Evolutionary conservation across 2,113 vertebrate genomes (phyloP), one percentile per base, ranked within the genome.

Genomic region (Zosterops hypoxanthus): DNA sequence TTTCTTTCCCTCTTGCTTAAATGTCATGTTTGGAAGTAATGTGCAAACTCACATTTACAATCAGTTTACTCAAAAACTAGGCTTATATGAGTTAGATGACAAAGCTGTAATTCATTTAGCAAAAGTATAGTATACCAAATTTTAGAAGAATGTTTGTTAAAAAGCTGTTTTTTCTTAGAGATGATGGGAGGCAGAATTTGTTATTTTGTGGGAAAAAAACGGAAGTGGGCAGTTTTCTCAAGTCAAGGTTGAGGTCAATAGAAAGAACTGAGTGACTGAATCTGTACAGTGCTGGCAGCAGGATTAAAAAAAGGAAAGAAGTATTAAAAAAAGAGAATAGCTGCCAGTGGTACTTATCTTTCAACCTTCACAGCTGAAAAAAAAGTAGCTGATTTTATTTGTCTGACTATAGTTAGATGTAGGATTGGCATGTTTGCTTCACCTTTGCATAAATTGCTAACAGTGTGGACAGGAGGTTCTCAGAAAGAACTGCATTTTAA

Each of bases 401-500:
- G 60, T 82, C 90, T 95, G 90, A 85, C 70, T 89, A 23, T 68
- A 85, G 95, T 91, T 84, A 50, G 87, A 78, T 88, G 80, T 88
- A 82, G 83, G 92, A 96, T 96, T 94, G 95, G 66, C 95, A 92
- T 87, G 92, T 96, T 95, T 95, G 79, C 82, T 96, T 96, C 94
- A 95, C 83, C 90, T 96, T 56, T 89, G 85, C 88, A 95, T 97
- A 96, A 96, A 93, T 94, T 94, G 61, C n/a, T 93, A 85, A 69
- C 82, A 72, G 46, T 61, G 69, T 21, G 69, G 86, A 91, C 81
- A 82, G 77, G 73, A 94, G 66, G 80, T 91, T 92, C 78, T 83
- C 4, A 12, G 81, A 92, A 91, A 82, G 47, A 15, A 8, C 23
- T 60, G 44, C 55, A 50, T 22, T 92, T 64, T 49, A 18, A 75